These are phyloP conservation scores for Idris sp. DNA, from an alignment of 1,140 invertebrate genomes.

Conservation along the genomic window DNA sequence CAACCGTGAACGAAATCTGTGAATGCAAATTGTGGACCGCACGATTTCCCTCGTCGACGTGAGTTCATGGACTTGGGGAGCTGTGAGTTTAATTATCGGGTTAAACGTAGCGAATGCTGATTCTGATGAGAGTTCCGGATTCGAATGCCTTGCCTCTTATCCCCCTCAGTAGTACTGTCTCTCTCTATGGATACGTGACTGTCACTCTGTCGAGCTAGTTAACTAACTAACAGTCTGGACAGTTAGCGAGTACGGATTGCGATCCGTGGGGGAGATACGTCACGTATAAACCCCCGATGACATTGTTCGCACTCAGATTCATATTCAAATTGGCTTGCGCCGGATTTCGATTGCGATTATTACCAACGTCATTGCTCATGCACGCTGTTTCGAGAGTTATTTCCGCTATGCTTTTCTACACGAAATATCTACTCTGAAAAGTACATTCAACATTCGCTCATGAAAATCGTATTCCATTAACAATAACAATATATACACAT, in stretches of 20 bases:
- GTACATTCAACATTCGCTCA: constrained; percentile 26
- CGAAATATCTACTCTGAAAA: constrained; percentile 37
- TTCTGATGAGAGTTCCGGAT: constrained; percentile 79
- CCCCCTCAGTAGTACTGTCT: constrained; percentile 52
- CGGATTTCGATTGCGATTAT: constrained; percentile 75
- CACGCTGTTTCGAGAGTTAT: constrained; percentile 69
- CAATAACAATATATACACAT: too few relatives aligned
- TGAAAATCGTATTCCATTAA: constrained; percentile 8
- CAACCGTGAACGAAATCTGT: constrained; percentile 69
- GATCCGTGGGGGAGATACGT: constrained; percentile 78
- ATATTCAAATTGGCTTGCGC: constrained; percentile 78
- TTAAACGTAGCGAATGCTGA: constrained; percentile 78
- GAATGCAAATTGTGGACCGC: constrained; percentile 74
- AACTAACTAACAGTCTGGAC: constrained; percentile 78
- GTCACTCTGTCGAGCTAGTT: constrained; percentile 77
- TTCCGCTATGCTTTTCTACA: constrained; percentile 58
- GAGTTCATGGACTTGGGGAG: constrained; percentile 60
- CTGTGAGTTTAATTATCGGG: constrained; percentile 77
- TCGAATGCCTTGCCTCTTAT: constrained; percentile 71
- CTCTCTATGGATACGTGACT: constrained; percentile 74
- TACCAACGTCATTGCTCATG: constrained; percentile 76
- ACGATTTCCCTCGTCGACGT: constrained; percentile 73
- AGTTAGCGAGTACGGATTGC: constrained; percentile 75
- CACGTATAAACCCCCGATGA: constrained; percentile 77
- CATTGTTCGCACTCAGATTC: constrained; percentile 79